These are phyloP conservation scores for Hemiprocne comata DNA, from an alignment of 2,113 vertebrate species.

Conservation along the genomic window DNA sequence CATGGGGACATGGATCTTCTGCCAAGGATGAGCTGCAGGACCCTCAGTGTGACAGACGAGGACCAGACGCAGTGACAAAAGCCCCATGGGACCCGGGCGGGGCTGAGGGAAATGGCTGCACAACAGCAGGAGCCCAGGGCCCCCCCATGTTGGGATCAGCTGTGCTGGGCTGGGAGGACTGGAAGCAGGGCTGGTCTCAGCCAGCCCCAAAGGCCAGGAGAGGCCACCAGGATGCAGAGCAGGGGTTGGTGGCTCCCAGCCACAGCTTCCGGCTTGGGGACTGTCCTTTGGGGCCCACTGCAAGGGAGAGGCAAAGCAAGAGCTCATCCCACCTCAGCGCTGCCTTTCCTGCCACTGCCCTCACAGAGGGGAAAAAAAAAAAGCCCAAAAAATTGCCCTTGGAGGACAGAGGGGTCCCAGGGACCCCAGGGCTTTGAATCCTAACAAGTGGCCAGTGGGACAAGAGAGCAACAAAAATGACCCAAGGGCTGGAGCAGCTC, in stretches of 20 bases:
- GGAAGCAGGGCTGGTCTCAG: background rate
- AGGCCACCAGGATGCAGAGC: background rate
- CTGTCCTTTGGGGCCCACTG: background rate
- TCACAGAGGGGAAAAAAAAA: background rate
- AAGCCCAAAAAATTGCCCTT: background rate
- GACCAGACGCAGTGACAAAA: background rate
- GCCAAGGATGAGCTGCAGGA: background rate
- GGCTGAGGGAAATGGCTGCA: background rate
- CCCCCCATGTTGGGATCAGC: rapidly evolving
- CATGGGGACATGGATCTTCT: background rate
- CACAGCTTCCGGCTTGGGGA: background rate
- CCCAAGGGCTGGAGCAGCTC: no score
- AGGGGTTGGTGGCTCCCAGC: constrained; percentile 6
- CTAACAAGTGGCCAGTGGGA: rapidly evolving
- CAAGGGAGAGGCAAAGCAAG: background rate
- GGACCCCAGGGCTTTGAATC: rapidly evolving
- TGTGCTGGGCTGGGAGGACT: rapidly evolving
- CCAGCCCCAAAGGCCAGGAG: rapidly evolving
- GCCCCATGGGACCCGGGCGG: background rate
- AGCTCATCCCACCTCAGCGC: background rate
- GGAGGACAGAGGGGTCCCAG: background rate
- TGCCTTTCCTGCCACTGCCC: background rate
- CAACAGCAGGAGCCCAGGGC: background rate
- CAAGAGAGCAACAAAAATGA: background rate
- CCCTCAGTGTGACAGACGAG: background rate